A percentile compares a stretch with the other conserved stretches of the same genome.
These are phyloP conservation scores for Merluccius polli DNA, from an alignment of 2,797 vertebrate genomes.

Conservation along the genomic window DNA sequence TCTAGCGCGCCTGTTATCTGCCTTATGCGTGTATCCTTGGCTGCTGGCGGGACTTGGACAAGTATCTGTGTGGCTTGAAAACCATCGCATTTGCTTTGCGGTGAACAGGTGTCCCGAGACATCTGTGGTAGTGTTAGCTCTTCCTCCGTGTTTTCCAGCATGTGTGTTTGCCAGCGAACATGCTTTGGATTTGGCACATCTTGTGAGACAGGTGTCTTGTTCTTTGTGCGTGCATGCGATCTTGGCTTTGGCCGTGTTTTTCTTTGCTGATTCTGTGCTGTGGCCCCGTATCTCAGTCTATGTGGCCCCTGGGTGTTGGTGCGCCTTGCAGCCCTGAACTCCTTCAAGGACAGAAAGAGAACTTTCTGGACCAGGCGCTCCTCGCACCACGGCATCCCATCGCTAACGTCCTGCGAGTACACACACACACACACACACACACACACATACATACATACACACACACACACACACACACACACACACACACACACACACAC, in stretches of 20 bases:
- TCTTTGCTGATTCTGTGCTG: background rate
- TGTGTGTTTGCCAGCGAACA: slow-evolving; percentile 16
- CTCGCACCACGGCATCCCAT: slow-evolving; percentile 91
- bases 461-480: slow-evolving; percentile 14
- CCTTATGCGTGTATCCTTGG: slow-evolving; percentile 2
- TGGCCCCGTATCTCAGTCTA: background rate
- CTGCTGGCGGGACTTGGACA: background rate
- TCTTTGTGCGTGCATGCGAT: slow-evolving; percentile 11
- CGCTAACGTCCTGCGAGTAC: slow-evolving; percentile 80
- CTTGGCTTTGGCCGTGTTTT: slow-evolving; percentile 13
- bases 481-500: slow-evolving; percentile 2
- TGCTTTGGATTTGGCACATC: slow-evolving; percentile 9
- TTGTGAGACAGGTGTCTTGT: background rate
- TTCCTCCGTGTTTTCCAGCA: slow-evolving; percentile 26
- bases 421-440: slow-evolving; percentile 14
- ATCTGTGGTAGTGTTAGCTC: slow-evolving; percentile 7
- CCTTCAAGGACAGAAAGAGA: slow-evolving; percentile 88
- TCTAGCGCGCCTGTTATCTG: slow-evolving; percentile 4
- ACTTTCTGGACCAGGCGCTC: slow-evolving; percentile 89
- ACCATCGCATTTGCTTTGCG: slow-evolving; percentile 19
- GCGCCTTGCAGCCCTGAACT: slow-evolving; percentile 83
- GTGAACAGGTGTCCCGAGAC: slow-evolving; percentile 27
- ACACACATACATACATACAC: background rate
- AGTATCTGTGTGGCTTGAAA: background rate
- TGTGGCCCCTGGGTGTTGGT: slow-evolving; percentile 31